Evolutionary conservation across 2,888 invertebrate species (phyloP).

Genomic region (Aspidapion aeneum): DNA sequence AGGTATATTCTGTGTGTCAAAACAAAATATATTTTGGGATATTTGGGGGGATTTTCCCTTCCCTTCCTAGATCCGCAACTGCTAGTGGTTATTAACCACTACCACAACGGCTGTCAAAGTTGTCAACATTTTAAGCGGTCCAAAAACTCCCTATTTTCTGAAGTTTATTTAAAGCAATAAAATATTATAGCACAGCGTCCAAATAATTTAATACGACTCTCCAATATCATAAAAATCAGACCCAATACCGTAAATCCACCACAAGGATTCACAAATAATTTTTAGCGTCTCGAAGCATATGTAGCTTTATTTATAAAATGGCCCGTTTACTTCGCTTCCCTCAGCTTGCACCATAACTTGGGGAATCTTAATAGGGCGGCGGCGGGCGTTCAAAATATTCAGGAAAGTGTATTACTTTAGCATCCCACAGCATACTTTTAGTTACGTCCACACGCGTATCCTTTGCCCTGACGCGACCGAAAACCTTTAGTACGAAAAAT

Average conservation of each 20-base stretch:
- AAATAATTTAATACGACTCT: too few species aligned
- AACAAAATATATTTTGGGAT: slow-evolving; percentile 14
- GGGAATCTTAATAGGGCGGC: slow-evolving; percentile 39
- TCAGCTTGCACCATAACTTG: slow-evolving; percentile 32
- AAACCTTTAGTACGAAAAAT: too few species aligned
- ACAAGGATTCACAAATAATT: neutral
- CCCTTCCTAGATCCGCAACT: too few species aligned
- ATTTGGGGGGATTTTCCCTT: slow-evolving; percentile 15
- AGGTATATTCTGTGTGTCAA: too few species aligned
- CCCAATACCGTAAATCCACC: neutral
- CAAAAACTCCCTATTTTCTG: too few species aligned
- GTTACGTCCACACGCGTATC: too few species aligned
- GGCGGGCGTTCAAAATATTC: slow-evolving; percentile 41
- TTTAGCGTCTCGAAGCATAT: neutral
- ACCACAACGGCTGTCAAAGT: too few species aligned
- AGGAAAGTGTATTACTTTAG: slow-evolving; percentile 41
- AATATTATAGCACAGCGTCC: too few species aligned
- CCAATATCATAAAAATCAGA: neutral
- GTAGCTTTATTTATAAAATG: slow-evolving; percentile 38
- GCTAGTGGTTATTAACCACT: too few species aligned
- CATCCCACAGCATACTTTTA: slow-evolving; percentile 21
- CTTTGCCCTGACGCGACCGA: too few species aligned
- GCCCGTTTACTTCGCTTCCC: slow-evolving; percentile 42
- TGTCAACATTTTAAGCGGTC: too few species aligned
- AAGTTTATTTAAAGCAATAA: too few species aligned